Evolutionary conservation across 2,797 vertebrate genomes (phyloP), one percentile per base, ranked within the genome.

Genomic region (Sphenodon punctatus): DNA sequence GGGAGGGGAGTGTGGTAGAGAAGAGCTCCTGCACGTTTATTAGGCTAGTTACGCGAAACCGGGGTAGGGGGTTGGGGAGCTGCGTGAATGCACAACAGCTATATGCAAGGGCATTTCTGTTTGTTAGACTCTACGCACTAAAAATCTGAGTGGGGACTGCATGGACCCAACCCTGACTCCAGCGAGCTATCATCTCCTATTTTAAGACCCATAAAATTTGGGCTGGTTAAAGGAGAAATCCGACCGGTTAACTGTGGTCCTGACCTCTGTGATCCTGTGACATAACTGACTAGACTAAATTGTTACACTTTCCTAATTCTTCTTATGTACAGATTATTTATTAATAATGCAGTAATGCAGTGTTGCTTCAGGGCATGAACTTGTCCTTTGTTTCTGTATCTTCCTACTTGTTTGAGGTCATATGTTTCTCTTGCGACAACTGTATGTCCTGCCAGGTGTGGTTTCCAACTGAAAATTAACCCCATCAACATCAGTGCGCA

Each of bases 171-270:
- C n/a, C n/a, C n/a, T n/a, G n/a, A n/a, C n/a, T n/a, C n/a, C n/a
- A n/a, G n/a, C n/a, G n/a, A n/a, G n/a, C n/a, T n/a, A n/a, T n/a
- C n/a, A n/a, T n/a, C n/a, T n/a, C n/a, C n/a, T n/a, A n/a, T n/a
- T n/a, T n/a, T n/a, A n/a, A n/a, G n/a, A n/a, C n/a, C n/a, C n/a
- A n/a, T n/a, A n/a, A n/a, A n/a, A n/a, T n/a, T n/a, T n/a, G n/a
- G n/a, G n/a, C n/a, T 12, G 58, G 36, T 32, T 22, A 23, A 58
- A 20, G 32, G 20, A 36, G 7, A 10, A 22, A 58, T 58, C 12
- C 58, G 25, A 32, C 67, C 25, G 76, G 39, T 38, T 83, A 75
- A 66, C 67, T 75, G 55, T 48, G 13, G 43, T 79, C 61, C 15
- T 41, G 3, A 45, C 17, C 36, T 23, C 14, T 67, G 49, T 23